A percentile compares a stretch with the other conserved stretches of the same genome.
Evolutionary conservation across 1,140 invertebrate genomes (phyloP).

Genomic region (Cepaea nemoralis): DNA sequence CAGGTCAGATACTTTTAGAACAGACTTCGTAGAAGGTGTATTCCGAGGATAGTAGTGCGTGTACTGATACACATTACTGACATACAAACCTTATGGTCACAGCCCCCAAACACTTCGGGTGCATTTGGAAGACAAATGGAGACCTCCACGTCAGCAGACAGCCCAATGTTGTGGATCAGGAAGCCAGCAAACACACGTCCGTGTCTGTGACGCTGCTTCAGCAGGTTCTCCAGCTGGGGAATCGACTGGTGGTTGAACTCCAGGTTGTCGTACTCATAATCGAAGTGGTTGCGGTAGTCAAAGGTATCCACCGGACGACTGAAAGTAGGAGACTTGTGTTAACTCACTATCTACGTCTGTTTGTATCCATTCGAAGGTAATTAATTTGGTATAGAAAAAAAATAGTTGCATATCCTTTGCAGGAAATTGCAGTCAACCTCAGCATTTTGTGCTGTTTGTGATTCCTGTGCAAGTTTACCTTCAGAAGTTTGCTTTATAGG

Average conservation of each 20-base stretch:
- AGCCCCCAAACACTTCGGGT: neutral
- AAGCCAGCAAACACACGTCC: slow-evolving; percentile 50
- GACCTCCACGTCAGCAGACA: slow-evolving; percentile 44
- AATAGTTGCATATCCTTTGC: no score
- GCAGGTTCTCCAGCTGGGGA: slow-evolving; percentile 41
- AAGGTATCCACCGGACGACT: slow-evolving; percentile 46
- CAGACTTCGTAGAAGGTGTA: no score
- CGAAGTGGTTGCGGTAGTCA: slow-evolving; percentile 48
- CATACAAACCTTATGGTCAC: slow-evolving; percentile 40
- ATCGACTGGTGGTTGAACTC: slow-evolving; percentile 44
- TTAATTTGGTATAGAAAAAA: no score
- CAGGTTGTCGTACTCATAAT: slow-evolving; percentile 50
- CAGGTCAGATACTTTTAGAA: no score
- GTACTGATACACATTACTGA: no score
- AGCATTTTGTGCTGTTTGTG: no score
- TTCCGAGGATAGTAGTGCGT: no score
- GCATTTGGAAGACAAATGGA: slow-evolving; percentile 41
- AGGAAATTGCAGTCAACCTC: no score
- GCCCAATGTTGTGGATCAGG: slow-evolving; percentile 45
- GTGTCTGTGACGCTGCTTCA: slow-evolving; percentile 28
- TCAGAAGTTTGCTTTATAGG: no score
- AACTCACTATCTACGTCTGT: no score
- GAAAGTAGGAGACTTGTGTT: neutral
- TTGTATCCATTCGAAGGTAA: no score
- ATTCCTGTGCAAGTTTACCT: no score